Evolutionary conservation across 1,140 invertebrate species (phyloP), one percentile per base, ranked within the genome.

Genomic region (Platyscapa corneri): DNA sequence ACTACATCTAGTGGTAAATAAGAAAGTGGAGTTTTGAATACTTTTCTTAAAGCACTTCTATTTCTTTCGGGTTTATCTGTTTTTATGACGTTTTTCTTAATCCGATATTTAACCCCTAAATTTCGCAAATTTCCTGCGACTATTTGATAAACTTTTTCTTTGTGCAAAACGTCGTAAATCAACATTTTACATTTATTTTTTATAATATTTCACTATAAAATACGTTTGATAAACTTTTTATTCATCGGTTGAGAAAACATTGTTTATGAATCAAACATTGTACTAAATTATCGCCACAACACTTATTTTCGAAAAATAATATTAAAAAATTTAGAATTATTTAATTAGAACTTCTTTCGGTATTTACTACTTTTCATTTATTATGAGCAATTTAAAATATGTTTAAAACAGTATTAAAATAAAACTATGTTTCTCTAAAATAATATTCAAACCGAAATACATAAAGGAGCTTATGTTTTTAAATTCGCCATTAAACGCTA

Each of bases 101-200:
- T 90, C 80, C 95, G 93, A 90, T 95, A 95, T 90, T 96, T 96
- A 88, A 96, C 93, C 46, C 95, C 95, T 8, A 95, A 93, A 87
- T 92, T 94, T 86, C 94, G 94, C 78, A 96, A 91, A 92, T 96
- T 94, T 83, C 93, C 92, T 30, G 94, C 91, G 60, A 95, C 94
- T 86, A 95, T 94, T 80, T 94, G 94, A 88, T 94, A 94, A 74
- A 96, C 93, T 92, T 95, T 95, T 84, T 95, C 95, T 87, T 95
- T 95, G 89, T 95, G 95, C 78, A 94, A 90, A 83, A 95, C 94
- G 91, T 95, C 95, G 89, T 95, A 95, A 90, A 96, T 94, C 89
- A 95, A 94, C 95, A 96, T 96, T 91, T 83, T 14, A 46, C 18
- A 67, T 10, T 7, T 64, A 49, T n/a, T 6, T 0, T 10, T 81